Evolutionary conservation across 2,888 invertebrate species (phyloP), one percentile per base, ranked within the genome.

Genomic region (Piscicola geometra): DNA sequence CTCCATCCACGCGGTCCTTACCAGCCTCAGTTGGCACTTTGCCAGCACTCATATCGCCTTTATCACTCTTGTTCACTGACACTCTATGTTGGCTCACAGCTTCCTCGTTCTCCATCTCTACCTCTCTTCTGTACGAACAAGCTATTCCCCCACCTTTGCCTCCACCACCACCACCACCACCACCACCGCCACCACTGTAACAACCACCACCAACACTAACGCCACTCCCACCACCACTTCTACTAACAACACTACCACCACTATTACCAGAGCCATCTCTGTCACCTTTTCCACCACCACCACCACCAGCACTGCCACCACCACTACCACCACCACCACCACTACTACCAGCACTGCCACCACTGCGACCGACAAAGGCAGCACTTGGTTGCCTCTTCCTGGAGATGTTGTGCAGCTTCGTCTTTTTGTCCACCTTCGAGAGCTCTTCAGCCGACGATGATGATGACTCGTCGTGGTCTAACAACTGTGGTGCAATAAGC

Each of bases 401-500:
- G 9, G 60, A 56, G n/a, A 56, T 56, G 3, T n/a, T 5, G 15
- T 56, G 21, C 60, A 56, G 25, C 72, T 30, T 72, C 68, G 12
- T 15, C 68, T 32, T 68, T 30, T 12, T 15, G 5, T 5, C 21
- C 68, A 15, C 9, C 56, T 3, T 52, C 56, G 0, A 3, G 3
- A 18, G 15, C 3, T 56, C 60, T 5, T 56, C 60, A 5, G 71
- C 32, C 12, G 33, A 33, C 0, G 72, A 72, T 1, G 72, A 50
- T 0, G 72, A 56, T 2, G 52, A 50, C 56, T 56, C 72, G n/a
- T 72, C 52, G 0, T 52, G 50, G 52, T 50, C 30, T n/a, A 56
- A 3, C 0, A 72, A n/a, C 72, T 72, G n/a, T n/a, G n/a, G 28
- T 1, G n/a, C n/a, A n/a, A n/a, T n/a, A n/a, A n/a, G n/a, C n/a